Base-by-base conservation (phyloP, 2,888 invertebrate species). In the Acanthopleura granulata region DNA sequence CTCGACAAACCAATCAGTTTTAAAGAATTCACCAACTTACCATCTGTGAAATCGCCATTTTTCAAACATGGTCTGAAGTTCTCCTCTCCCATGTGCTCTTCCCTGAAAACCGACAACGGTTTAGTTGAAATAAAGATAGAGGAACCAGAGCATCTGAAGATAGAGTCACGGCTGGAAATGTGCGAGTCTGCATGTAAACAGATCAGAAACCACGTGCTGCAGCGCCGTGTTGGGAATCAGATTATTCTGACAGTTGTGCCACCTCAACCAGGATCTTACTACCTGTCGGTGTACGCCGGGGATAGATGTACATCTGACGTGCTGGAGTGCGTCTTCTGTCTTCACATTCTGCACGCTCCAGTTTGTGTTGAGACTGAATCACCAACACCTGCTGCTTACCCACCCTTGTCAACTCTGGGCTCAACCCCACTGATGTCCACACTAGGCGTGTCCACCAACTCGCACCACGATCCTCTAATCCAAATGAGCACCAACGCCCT, bases 41-140 rank as follows among this genome's bases (percentile, higher is more conserved):
- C 91, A 0, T 86, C 89, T 29, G 74, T 90, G 57, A 87, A 88
- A 74, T 88, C 90, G 9, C 84, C 87, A 66, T 91, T 81, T 91
- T 90, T 81, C n/a, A 83, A 84, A 72, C 72, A 74, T 49, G 61
- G 69, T 0, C 77, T 84, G 14, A 29, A 50, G 25, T 79, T 82
- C 40, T 30, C 74, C 15, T 15, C 51, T 14, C 74, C 75, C 69
- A 18, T 6, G 6, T 72, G 74, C 14, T 79, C 81, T 15, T 62
- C 78, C n/a, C 29, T 83, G 62, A 62, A 74, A 49, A 72, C 79
- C 12, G 14, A 40, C 9, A 77, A 78, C 29, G 83, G 83, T 12
- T 25, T 49, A 14, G 74, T 72, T n/a, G 83, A 84, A 29, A 15
- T 83, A n/a, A 25, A 78, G 9, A 27, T 83, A 70, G 49, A n/a